Base-by-base conservation (phyloP, 2,888 invertebrate species). In the Pyrocoelia pectoralis region DNA sequence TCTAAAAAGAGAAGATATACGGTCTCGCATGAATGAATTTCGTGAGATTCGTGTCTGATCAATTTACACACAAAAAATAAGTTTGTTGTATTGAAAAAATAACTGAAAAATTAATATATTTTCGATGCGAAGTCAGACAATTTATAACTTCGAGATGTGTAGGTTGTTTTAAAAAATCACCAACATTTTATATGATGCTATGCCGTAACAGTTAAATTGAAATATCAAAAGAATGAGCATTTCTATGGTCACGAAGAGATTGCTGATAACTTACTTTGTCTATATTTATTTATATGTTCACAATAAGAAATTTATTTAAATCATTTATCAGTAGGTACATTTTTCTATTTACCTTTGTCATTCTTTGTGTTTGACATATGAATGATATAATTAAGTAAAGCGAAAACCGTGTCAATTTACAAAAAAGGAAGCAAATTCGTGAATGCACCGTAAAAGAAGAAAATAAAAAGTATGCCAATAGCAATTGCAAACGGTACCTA, bases 21-120 rank as follows among this genome's bases (percentile, higher is more conserved):
- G 1, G 46, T 17, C 17, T 55, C 60, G 60, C 60, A 49, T 60
- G 54, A 54, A 24, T 60, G 54, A 48, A 18, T 49, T 60, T 49
- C 53, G 54, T 60, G 60, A 60, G 60, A 60, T 55, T 46, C 50
- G 60, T 60, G 55, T 19, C 46, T 46, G 41, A 48, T 46, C 15
- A 46, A 46, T 18, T 46, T 46, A 46, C 18, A 17, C 33, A n/a
- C n/a, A 33, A 6, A 33, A 33, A 33, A 33, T 10, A 24, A n/a
- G 33, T n/a, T n/a, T n/a, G 33, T 2, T n/a, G 33, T n/a, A 24
- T n/a, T n/a, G 8, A 33, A 33, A 33, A 33, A n/a, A n/a, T 33
- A n/a, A 33, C 33, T n/a, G 33, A 33, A 33, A n/a, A 33, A 33
- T 33, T n/a, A 6, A 33, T n/a, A 3, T 33, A 8, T 33, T 33